Conservation (phyloP, 2,113 vertebrate species). For the Hyla sarda region DNA sequence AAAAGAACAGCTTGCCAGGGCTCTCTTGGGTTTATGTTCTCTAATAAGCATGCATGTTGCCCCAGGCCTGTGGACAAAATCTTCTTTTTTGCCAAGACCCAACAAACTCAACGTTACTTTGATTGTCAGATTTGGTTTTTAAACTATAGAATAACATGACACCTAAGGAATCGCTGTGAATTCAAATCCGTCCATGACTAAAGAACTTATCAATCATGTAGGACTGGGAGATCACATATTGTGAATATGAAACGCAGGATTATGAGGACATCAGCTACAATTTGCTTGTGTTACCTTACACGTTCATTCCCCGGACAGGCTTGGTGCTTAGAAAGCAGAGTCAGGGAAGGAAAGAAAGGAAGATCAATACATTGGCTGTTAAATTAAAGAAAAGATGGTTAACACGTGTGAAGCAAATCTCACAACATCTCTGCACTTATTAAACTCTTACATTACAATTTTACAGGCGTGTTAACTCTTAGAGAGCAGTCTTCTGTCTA, state of each 20-base stretch:
- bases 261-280: conserved; percentile 16
- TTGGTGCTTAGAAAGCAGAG: conserved; percentile 16
- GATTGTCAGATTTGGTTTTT: conserved; percentile 65
- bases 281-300: conserved; percentile 16
- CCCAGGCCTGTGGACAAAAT: conserved; percentile 67
- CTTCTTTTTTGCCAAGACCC: conserved; percentile 65
- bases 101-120: conserved; percentile 67
- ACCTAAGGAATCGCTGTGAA: conserved; percentile 36
- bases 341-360: conserved; percentile 1
- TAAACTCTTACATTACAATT: conserved; percentile 2
- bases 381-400: conserved; percentile 49
- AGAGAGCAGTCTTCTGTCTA: background rate
- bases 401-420: conserved; percentile 37
- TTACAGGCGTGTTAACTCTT: background rate
- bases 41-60: conserved; percentile 72
- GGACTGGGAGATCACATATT: conserved; percentile 22
- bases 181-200: conserved; percentile 60
- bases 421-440: background rate
- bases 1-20: conserved; percentile 62
- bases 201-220: conserved; percentile 32
- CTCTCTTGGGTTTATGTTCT: conserved; percentile 64
- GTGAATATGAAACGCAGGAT: conserved; percentile 25
- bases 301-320: background rate
- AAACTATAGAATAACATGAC: conserved; percentile 65
- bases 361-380: conserved; percentile 57